Evolutionary conservation across 2,888 invertebrate species (phyloP).

Genomic region (Lycophotia porphyrea): DNA sequence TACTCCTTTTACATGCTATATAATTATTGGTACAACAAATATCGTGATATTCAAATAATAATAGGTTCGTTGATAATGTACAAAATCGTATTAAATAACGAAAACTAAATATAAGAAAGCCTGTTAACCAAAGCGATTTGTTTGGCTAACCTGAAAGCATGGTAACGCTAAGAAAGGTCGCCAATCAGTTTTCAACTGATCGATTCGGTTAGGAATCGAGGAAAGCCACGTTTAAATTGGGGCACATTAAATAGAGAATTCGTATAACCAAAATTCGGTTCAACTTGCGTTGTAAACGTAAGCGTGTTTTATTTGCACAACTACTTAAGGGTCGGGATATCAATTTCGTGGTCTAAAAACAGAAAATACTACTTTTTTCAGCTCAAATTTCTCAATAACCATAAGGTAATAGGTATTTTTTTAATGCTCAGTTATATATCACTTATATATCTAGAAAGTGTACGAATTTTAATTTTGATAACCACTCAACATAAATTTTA

Average conservation of each 20-base stretch:
- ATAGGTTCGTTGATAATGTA: neutral
- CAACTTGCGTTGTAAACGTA: neutral
- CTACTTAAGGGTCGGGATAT: neutral
- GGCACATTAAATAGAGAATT: neutral
- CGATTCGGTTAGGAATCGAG: neutral
- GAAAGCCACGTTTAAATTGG: neutral
- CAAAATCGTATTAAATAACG: neutral
- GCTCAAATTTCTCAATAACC: no score
- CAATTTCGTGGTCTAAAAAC: no score
- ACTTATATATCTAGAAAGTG: no score
- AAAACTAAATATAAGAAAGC: neutral
- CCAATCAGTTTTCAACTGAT: neutral
- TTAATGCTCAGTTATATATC: no score
- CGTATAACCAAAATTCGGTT: neutral
- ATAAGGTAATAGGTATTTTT: no score
- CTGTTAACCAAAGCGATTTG: neutral
- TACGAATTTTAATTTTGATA: no score
- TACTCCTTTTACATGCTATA: neutral
- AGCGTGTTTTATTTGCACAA: neutral
- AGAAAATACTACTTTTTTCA: no score
- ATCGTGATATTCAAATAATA: neutral
- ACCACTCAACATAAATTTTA: no score
- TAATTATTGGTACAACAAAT: neutral
- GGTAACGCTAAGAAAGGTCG: neutral
- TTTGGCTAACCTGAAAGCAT: neutral